Evolutionary conservation across 2,113 vertebrate species (phyloP).

Genomic region (Carassius gibelio): DNA sequence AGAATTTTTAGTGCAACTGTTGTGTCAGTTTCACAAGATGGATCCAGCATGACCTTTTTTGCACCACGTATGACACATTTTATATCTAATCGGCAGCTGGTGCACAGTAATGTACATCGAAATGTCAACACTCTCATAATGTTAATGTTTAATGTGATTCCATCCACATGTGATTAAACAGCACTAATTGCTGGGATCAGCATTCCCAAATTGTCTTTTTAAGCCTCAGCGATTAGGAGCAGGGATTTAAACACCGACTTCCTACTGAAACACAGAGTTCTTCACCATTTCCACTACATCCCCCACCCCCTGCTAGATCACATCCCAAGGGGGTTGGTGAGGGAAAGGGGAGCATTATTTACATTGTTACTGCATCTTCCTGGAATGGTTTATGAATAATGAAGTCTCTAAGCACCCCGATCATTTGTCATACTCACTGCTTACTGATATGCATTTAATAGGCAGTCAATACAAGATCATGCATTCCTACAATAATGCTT

Average conservation of each 20-base stretch:
- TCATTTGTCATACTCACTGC: slow-evolving; percentile 47
- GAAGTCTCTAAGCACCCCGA: slow-evolving; percentile 46
- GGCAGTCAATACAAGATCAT: slow-evolving; percentile 44
- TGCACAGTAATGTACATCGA: background rate
- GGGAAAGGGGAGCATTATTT: slow-evolving; percentile 17
- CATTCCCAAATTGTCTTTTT: slow-evolving; percentile 17
- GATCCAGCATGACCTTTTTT: background rate
- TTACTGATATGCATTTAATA: slow-evolving; percentile 55
- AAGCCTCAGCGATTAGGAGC: slow-evolving; percentile 11
- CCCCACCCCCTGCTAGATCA: background rate
- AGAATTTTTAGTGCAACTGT: background rate
- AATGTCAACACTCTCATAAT: background rate
- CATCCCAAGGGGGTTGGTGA: background rate
- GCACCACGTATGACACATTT: background rate
- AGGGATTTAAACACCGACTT: background rate
- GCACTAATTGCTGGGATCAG: slow-evolving; percentile 27
- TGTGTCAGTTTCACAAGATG: background rate
- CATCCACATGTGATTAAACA: slow-evolving; percentile 22
- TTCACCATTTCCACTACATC: background rate
- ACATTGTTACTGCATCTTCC: slow-evolving; percentile 46
- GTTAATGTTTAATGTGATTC: slow-evolving; percentile 4
- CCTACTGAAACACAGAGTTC: slow-evolving; percentile 3
- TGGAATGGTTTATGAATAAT: slow-evolving; percentile 57
- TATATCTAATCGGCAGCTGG: background rate
- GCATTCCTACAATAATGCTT: slow-evolving; percentile 47